phyloP scores from a whole-genome alignment of 2,888 invertebrate species.

The Lydus trimaculatus region DNA sequence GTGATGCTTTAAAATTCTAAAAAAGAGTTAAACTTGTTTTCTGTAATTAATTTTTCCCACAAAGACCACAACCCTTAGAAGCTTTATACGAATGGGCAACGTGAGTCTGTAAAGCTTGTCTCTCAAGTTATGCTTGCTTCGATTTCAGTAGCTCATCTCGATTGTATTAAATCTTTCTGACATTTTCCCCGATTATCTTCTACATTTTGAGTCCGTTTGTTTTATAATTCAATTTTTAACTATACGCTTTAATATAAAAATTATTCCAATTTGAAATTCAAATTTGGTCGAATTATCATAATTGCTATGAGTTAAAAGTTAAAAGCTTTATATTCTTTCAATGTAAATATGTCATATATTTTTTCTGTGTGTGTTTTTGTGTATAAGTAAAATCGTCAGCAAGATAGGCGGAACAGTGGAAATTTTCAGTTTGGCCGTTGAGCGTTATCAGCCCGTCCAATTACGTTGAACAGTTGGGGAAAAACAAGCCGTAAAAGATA shows the following conservation, averaged over 20 bases:
- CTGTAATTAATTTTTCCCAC: background rate
- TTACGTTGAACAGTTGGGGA: slow-evolving; percentile 10
- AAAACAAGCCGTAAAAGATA: slow-evolving; percentile 35
- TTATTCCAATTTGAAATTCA: background rate
- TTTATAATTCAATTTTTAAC: slow-evolving; percentile 3
- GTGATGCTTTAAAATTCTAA: slow-evolving; percentile 22
- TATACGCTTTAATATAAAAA: background rate
- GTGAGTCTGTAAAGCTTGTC: no score
- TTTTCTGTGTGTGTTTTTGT: background rate
- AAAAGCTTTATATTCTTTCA: slow-evolving; percentile 8
- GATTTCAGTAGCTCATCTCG: slow-evolving; percentile 7
- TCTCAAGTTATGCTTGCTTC: no score
- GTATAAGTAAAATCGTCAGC: background rate
- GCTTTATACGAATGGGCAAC: background rate
- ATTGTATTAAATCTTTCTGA: background rate
- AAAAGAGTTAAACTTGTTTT: background rate
- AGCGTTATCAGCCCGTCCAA: slow-evolving; percentile 9
- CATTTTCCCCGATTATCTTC: background rate
- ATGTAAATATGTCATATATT: slow-evolving; percentile 3
- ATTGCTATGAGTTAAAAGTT: slow-evolving; percentile 4
- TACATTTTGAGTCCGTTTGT: background rate
- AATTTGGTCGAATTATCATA: background rate
- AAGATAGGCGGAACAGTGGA: background rate
- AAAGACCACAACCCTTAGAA: background rate
- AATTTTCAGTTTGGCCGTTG: slow-evolving; percentile 12